Conservation (phyloP, 2,113 vertebrate species). For the Notiomystis cincta region DNA sequence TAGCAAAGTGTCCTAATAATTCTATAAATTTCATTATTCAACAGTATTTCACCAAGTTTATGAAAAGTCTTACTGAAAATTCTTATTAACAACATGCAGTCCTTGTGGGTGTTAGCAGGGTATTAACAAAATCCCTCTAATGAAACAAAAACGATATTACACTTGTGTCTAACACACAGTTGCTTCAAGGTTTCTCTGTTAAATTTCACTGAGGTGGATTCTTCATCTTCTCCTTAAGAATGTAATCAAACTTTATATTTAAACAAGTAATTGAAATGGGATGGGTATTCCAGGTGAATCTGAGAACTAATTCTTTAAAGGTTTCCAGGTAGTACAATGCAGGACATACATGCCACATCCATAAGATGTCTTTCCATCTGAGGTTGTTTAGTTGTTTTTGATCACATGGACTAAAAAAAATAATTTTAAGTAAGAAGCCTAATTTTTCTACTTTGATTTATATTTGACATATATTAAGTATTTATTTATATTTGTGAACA, state of each 20-base stretch:
- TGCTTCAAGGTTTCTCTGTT: not conserved
- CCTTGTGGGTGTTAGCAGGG: too few relatives aligned
- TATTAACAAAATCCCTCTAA: not conserved
- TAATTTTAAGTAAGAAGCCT: not conserved
- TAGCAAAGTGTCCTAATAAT: not conserved
- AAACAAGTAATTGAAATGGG: not conserved
- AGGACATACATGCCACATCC: not conserved
- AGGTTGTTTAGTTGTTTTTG: not conserved
- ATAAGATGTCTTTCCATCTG: not conserved
- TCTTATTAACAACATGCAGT: too few relatives aligned
- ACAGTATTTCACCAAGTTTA: not conserved
- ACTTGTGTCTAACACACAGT: not conserved
- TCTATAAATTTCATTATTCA: not conserved
- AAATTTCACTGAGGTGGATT: not conserved
- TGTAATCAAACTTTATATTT: not conserved
- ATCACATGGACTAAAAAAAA: not conserved
- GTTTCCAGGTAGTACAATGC: not conserved
- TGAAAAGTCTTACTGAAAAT: not conserved
- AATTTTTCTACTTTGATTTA: not conserved
- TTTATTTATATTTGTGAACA: not conserved
- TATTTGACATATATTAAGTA: not conserved
- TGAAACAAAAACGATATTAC: not conserved
- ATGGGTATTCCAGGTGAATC: not conserved
- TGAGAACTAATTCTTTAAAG: not conserved
- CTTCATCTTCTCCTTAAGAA: not conserved